phyloP scores from a whole-genome alignment of 2,113 vertebrate genomes.

The Strix aluco region DNA sequence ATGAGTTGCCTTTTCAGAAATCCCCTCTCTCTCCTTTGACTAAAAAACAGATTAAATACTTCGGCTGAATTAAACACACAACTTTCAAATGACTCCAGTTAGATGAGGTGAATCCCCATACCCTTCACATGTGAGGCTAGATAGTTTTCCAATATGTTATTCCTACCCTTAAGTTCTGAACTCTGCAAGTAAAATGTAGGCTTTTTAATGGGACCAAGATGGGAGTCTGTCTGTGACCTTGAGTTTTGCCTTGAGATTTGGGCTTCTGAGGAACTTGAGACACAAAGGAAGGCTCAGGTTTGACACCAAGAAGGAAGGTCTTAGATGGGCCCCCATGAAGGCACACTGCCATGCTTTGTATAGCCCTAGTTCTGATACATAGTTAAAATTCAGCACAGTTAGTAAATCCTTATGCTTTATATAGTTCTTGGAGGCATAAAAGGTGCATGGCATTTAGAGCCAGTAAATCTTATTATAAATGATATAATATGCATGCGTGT shows the following conservation, averaged over 20 bases:
- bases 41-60: neutral
- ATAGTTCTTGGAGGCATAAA: neutral
- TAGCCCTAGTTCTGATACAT: neutral
- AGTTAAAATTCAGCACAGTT: constrained; percentile 7
- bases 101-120: neutral
- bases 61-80: neutral
- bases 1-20: constrained; percentile 18
- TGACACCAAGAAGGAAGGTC: neutral
- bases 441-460: neutral
- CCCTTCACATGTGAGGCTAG: neutral
- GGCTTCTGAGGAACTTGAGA: neutral
- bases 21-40: neutral
- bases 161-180: neutral
- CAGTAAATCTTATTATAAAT: constrained; percentile 11
- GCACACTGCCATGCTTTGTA: neutral
- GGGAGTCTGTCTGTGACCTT: neutral
- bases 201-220: neutral
- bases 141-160: neutral
- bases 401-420: neutral
- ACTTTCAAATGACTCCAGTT: neutral
- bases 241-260: neutral
- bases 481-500: neutral
- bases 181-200: neutral
- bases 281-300: neutral
- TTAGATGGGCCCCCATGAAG: neutral